Base-by-base conservation (phyloP, 2,113 vertebrate genomes). In the Sylvilagus bachmani region DNA sequence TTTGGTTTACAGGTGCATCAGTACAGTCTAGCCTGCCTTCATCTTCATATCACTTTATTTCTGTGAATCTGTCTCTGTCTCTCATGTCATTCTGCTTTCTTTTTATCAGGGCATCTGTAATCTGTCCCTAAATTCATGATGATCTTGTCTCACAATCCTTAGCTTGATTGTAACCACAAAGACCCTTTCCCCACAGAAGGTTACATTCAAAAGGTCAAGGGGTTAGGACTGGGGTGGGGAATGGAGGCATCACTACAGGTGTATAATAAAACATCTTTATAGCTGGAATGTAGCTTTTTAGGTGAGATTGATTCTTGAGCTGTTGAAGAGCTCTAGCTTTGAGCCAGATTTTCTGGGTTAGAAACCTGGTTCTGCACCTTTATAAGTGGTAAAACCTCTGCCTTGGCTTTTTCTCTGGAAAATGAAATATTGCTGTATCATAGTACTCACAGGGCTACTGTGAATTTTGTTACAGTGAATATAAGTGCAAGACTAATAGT, bases 401-500 rank as follows among this genome's bases (percentile, higher is more conserved):
- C 58, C 27, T 82, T 86, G 86, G 71, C n/a, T 73, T 87, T 83
- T 21, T 36, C 24, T 92, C 51, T 55, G 79, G 49, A 88, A 96
- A 70, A 62, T 71, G 11, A 78, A 71, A 77, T 73, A 27, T 70
- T 86, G 38, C 13, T 85, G 17, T 21, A 36, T 55, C 49, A 61
- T 64, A 62, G 78, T 75, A 38, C 33, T 79, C 44, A 67, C 21
- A 51, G 49, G 29, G 29, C 36, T 70, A 25, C 58, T 95, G 4
- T 64, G 90, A 77, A 64, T 27, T 55, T 95, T 70, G 44, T 78
- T 85, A 11, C 19, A 81, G 22, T 78, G 86, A 94, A 88, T 81
- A n/a, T 6, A 78, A 38, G 13, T 82, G n/a, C 81, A 82, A 83
- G 19, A 10, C 44, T 90, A n/a, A 11, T 31, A 51, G 71, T 70